Conservation (phyloP, 1,140 invertebrate species). For the Plutomurus gul region DNA sequence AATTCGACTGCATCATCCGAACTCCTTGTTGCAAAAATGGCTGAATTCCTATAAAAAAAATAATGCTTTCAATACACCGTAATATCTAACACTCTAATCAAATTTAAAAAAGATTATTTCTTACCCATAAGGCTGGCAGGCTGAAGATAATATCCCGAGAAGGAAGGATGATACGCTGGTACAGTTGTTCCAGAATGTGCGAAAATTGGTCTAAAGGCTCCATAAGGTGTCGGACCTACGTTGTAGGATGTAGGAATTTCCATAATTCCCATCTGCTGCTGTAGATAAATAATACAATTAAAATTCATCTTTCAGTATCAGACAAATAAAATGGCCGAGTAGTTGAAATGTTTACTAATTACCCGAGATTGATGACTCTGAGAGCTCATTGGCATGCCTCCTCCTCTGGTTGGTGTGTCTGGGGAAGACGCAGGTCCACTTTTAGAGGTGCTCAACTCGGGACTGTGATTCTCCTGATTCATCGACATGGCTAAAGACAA, state of each 20-base stretch:
- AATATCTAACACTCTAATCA: neutral
- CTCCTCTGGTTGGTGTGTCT: constrained; percentile 42
- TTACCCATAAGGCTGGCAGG: constrained; percentile 43
- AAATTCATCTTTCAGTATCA: neutral
- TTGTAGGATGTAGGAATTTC: constrained; percentile 28
- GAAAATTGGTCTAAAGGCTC: constrained; percentile 40
- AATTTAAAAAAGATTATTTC: neutral
- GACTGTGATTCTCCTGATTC: neutral
- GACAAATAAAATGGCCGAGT: neutral
- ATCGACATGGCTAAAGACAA: neutral
- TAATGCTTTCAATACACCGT: neutral
- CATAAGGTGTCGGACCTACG: constrained; percentile 41
- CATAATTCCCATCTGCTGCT: constrained; percentile 24
- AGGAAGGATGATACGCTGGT: constrained; percentile 39
- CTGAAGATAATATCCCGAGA: constrained; percentile 43
- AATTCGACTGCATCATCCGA: neutral
- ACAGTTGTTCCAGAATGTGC: constrained; percentile 35
- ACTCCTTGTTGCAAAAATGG: constrained; percentile 14
- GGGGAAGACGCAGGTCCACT: constrained; percentile 37
- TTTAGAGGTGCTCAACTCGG: neutral
- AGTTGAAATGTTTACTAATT: constrained; percentile 5
- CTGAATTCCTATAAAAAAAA: neutral
- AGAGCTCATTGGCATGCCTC: neutral
- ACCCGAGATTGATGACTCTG: constrained; percentile 30
- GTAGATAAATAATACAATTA: neutral